These are phyloP conservation scores for Phoxinus phoxinus DNA, from an alignment of 2,113 vertebrate genomes.

Conservation along the genomic window DNA sequence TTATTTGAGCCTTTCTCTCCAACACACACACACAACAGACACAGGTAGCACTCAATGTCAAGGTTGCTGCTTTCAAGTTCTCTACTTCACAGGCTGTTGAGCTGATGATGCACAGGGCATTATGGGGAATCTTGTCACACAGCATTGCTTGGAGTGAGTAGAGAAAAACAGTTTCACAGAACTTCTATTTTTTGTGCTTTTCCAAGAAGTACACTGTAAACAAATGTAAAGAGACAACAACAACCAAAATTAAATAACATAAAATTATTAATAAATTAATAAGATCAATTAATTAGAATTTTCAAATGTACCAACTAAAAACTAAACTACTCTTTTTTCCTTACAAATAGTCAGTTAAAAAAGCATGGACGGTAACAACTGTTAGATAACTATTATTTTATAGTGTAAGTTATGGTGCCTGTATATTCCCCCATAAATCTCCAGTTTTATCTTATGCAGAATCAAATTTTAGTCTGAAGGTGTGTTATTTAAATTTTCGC, in stretches of 20 bases:
- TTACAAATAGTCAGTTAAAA: no score
- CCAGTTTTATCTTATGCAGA: neutral
- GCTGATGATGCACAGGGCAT: conserved; percentile 36
- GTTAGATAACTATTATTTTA: neutral
- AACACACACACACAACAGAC: conserved; percentile 1
- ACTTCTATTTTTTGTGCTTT: neutral
- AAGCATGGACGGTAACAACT: neutral
- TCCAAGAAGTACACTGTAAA: neutral
- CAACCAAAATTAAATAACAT: neutral
- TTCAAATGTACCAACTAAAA: neutral
- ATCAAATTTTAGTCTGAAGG: neutral
- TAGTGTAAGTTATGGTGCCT: neutral
- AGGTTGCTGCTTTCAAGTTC: conserved; percentile 25
- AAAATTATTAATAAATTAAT: no score
- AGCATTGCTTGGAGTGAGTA: neutral
- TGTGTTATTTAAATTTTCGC: neutral
- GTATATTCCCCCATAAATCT: neutral
- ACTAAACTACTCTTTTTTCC: no score
- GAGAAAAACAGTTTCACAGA: neutral
- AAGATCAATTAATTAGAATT: no score
- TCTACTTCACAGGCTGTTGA: conserved; percentile 30
- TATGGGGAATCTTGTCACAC: conserved; percentile 19
- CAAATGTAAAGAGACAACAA: neutral
- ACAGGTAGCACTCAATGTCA: conserved; percentile 25
- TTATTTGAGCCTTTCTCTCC: conserved; percentile 4